Conservation (phyloP, 1,140 invertebrate species). For the Brachionus angularis region DNA sequence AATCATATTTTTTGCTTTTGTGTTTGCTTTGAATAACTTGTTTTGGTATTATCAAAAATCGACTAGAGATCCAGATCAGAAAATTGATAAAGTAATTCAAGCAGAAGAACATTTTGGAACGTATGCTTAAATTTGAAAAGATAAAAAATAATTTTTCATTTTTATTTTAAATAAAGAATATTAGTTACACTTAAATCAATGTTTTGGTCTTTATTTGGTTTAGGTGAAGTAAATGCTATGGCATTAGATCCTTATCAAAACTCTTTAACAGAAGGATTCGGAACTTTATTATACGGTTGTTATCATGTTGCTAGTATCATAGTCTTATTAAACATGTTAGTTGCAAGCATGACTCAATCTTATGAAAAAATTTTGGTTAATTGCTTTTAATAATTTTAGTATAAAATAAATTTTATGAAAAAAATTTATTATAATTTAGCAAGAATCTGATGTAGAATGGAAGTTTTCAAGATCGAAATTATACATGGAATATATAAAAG, state of each 20-base stretch:
- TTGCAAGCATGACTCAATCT: slow-evolving; percentile 62
- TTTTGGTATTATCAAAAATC: slow-evolving; percentile 59
- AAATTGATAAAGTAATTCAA: slow-evolving; percentile 23
- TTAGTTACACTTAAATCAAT: slow-evolving; percentile 65
- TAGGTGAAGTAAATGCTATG: slow-evolving; percentile 65
- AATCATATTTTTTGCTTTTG: slow-evolving; percentile 56
- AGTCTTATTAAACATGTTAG: slow-evolving; percentile 62
- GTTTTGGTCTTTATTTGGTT: slow-evolving; percentile 73
- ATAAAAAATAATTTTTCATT: background rate
- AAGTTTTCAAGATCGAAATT: slow-evolving; percentile 81
- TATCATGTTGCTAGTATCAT: slow-evolving; percentile 60
- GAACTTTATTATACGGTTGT: slow-evolving; percentile 56
- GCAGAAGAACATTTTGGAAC: slow-evolving; percentile 16
- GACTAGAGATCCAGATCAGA: slow-evolving; percentile 46
- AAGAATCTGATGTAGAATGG: slow-evolving; percentile 81
- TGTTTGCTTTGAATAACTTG: slow-evolving; percentile 57
- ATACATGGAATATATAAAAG: slow-evolving; percentile 87
- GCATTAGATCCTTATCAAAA: slow-evolving; percentile 59
- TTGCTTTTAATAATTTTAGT: background rate
- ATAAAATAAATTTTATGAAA: slow-evolving; percentile 12
- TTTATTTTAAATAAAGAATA: slow-evolving; percentile 55
- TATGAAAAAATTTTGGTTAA: slow-evolving; percentile 61
- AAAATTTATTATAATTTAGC: slow-evolving; percentile 59
- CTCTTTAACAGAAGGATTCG: slow-evolving; percentile 44
- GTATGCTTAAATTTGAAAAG: background rate